Percentiles rank a stretch among this genome's conserved stretches.
phyloP scores from a whole-genome alignment of 2,113 vertebrate genomes.

The Grammomys dolichurus region DNA sequence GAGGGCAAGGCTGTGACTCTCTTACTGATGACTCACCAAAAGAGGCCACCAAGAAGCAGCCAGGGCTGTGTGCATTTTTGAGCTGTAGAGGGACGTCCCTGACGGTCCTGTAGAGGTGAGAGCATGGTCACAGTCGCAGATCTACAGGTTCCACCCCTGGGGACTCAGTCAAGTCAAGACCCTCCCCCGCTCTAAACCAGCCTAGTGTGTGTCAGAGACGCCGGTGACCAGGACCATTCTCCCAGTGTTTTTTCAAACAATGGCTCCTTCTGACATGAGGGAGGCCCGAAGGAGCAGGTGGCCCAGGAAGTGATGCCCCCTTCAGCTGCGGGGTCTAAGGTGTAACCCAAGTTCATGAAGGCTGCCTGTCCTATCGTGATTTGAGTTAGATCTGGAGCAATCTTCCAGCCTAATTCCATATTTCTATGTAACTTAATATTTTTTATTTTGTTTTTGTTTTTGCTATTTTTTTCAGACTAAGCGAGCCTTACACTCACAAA shows the following conservation, averaged over 20 bases:
- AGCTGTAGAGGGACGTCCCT: neutral
- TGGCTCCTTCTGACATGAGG: neutral
- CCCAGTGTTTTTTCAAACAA: neutral
- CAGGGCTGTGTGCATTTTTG: too few species aligned
- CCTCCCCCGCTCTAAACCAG: too few species aligned
- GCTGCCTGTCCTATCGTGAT: neutral
- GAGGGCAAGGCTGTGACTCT: neutral
- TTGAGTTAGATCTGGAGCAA: neutral
- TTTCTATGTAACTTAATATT: neutral
- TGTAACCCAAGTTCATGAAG: too few species aligned
- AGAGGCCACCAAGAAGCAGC: neutral
- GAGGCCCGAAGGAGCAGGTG: neutral
- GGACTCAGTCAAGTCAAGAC: neutral
- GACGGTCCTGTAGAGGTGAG: neutral
- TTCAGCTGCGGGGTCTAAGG: too few species aligned
- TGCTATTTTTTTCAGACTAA: neutral
- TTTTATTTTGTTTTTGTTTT: neutral
- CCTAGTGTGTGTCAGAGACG: too few species aligned
- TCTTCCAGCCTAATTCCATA: neutral
- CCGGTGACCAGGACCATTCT: neutral
- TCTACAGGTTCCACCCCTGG: neutral
- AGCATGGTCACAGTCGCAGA: neutral
- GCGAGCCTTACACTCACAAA: neutral
- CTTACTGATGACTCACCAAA: neutral
- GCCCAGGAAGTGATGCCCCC: too few species aligned